These are phyloP conservation scores for Halictus ligatus DNA, from an alignment of 2,888 invertebrate genomes.

Conservation along the genomic window DNA sequence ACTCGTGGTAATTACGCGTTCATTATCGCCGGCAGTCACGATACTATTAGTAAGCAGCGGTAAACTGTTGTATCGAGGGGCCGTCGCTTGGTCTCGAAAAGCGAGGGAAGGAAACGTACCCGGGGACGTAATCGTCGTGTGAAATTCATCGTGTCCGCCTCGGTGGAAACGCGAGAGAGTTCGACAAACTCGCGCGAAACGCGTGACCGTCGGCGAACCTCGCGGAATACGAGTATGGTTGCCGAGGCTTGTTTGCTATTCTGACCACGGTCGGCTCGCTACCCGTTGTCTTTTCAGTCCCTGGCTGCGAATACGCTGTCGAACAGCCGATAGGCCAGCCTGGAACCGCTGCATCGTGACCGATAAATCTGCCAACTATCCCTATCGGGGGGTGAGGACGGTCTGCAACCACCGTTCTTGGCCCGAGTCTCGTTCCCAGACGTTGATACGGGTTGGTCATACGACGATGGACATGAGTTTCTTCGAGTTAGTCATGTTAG, in stretches of 20 bases:
- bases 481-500: neutral
- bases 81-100: neutral
- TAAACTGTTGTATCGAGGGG: neutral
- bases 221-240: constrained; percentile 25
- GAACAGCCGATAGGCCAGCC: constrained; percentile 50
- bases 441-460: constrained; percentile 1
- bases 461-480: neutral
- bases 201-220: constrained; percentile 50
- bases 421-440: neutral
- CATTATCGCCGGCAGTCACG: constrained; percentile 41
- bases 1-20: constrained; percentile 24
- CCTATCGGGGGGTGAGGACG: constrained; percentile 69
- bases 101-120: neutral
- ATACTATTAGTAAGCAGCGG: constrained; percentile 11
- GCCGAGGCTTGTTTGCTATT: constrained; percentile 74
- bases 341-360: constrained; percentile 66
- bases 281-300: constrained; percentile 75
- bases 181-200: constrained; percentile 59
- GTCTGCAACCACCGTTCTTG: constrained; percentile 23
- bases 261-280: constrained; percentile 50
- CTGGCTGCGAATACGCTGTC: constrained; percentile 62
- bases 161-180: constrained; percentile 44
- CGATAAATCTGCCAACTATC: constrained; percentile 75
- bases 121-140: constrained; percentile 26
- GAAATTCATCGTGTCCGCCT: constrained; percentile 38